A percentile compares a stretch with the other conserved stretches of the same genome.
Conservation (phyloP, 2,797 vertebrate species). For the Odontamblyopus lacepedii region DNA sequence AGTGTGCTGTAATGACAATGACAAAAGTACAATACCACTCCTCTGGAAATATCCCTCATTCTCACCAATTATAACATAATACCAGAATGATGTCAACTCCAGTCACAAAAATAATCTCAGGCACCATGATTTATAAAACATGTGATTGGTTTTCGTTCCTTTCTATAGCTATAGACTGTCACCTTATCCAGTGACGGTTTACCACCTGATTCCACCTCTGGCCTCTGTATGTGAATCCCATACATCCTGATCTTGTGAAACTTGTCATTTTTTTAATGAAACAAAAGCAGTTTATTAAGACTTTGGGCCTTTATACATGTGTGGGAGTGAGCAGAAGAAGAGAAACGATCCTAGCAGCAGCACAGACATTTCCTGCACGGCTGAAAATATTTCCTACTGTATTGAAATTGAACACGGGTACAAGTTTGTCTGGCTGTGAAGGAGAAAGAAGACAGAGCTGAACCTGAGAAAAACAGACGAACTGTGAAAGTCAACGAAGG, state of each 20-base stretch:
- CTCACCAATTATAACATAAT: not conserved
- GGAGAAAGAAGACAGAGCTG: conserved; percentile 21
- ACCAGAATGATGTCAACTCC: conserved; percentile 58
- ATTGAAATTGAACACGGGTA: conserved; percentile 58
- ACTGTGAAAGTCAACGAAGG: conserved; percentile 29
- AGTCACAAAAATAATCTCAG: conserved; percentile 74
- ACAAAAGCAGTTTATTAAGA: conserved; percentile 10
- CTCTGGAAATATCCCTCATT: not conserved
- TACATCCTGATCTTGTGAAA: conserved; percentile 1
- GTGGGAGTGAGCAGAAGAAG: conserved; percentile 24
- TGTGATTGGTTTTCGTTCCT: conserved; percentile 76
- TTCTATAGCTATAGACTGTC: conserved; percentile 80
- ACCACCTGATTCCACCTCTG: conserved; percentile 65
- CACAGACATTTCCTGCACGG: conserved; percentile 68
- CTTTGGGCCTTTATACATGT: not conserved
- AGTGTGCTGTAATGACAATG: not conserved
- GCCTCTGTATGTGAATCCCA: conserved; percentile 58
- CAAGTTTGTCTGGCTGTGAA: conserved; percentile 39
- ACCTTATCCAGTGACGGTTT: conserved; percentile 70
- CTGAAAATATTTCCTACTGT: conserved; percentile 67
- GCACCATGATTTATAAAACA: conserved; percentile 41
- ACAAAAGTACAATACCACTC: not conserved
- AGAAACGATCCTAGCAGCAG: conserved; percentile 32
- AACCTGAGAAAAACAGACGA: conserved; percentile 43
- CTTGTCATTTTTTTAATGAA: conserved; percentile 17